Base-by-base conservation (phyloP, 2,113 vertebrate species). In the Gobius niger region DNA sequence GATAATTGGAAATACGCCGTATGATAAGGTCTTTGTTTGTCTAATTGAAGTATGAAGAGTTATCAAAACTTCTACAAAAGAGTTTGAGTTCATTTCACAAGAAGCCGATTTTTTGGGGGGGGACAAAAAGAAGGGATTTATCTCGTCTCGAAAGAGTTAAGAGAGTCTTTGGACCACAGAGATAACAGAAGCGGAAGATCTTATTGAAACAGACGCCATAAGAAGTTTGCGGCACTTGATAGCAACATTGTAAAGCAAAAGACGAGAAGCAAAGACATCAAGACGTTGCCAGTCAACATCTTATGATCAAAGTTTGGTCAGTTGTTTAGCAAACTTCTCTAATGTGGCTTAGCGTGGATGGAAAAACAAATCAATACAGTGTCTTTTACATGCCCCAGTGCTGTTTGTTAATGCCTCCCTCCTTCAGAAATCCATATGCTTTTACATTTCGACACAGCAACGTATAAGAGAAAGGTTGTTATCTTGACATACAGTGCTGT, bases 391-490 rank as follows among this genome's bases (percentile, higher is more conserved):
- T 9, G 40, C 13, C 57, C 57, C 14, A 44, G 14, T n/a, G 57
- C 34, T 42, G 34, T n/a, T 60, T 40, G n/a, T 60, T 42, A 60
- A 60, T n/a, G 40, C 15, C n/a, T 60, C 14, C 41, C 56, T 60
- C 41, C 34, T 60, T 60, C 57, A 44, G 40, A 60, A 60, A 60
- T 60, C 57, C 15, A 42, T 60, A n/a, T 40, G n/a, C 57, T 44
- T 44, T 24, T 14, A 59, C 57, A 44, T 60, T 40, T n/a, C 44
- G 57, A 60, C 57, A 44, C 56, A 7, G 13, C 13, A 7, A 4
- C 13, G 15, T 15, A 40, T 14, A 60, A n/a, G 40, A n/a, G 15
- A 15, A 44, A 59, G 15, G 40, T 10, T 60, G 56, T 6, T 50
- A 41, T 8, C 13, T n/a, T 60, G 15, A 60, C 57, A 34, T 34